Conservation (phyloP, 2,888 invertebrate genomes). For the Ommatoiulus sabulosus region DNA sequence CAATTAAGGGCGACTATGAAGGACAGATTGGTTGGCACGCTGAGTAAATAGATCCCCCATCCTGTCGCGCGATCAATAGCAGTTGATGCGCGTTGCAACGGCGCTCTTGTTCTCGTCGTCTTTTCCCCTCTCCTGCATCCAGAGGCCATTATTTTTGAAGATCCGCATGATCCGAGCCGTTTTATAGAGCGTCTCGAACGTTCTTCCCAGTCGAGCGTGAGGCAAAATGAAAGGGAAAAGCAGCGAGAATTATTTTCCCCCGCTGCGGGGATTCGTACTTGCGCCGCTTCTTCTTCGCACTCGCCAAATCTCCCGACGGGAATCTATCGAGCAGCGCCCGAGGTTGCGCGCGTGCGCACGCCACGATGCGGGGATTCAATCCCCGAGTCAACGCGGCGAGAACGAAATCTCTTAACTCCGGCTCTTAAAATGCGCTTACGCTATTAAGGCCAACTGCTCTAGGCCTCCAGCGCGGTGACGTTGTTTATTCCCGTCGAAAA, state of each 20-base stretch:
- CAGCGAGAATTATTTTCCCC: not conserved
- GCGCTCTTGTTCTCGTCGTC: not conserved
- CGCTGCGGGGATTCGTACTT: not conserved
- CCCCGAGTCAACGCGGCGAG: not conserved
- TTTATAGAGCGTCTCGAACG: not conserved
- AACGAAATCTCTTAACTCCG: not conserved
- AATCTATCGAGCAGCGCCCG: not conserved
- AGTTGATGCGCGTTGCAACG: too few species aligned
- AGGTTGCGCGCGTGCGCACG: not conserved
- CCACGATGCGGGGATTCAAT: not conserved
- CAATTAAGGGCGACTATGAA: conserved; percentile 38
- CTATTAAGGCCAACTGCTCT: not conserved
- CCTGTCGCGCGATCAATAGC: not conserved
- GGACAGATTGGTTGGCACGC: conserved; percentile 35
- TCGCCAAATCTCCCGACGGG: too few species aligned
- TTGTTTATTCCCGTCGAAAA: not conserved
- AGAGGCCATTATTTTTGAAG: conserved; percentile 14
- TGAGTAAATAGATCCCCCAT: not conserved
- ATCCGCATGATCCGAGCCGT: conserved; percentile 24
- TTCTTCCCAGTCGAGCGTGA: not conserved
- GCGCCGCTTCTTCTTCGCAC: too few species aligned
- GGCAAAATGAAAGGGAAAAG: not conserved
- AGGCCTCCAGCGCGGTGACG: too few species aligned
- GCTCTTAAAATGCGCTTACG: too few species aligned
- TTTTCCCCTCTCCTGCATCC: not conserved